Base-by-base conservation (phyloP, 2,113 vertebrate genomes). In the Pelecanoides urinatrix region DNA sequence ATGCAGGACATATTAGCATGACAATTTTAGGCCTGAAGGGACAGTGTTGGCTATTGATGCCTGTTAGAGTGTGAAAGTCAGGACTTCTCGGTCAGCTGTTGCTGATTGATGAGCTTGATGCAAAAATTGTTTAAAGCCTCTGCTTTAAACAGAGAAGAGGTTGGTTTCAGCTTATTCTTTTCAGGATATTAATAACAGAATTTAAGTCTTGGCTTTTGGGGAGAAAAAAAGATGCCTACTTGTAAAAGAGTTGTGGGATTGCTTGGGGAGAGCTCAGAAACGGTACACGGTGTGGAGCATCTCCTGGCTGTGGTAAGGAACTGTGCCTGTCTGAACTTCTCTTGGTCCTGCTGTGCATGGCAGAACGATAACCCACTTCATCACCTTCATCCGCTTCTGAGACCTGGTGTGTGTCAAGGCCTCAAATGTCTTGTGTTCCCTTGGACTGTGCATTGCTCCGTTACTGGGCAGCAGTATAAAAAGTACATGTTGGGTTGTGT, bases 11-110 rank as follows among this genome's bases (percentile, higher is more conserved):
- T 58, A 58, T n/a, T 7, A 65, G 59, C 3, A 29, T 93, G 94
- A 77, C 47, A 38, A 1, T 73, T 91, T 71, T 36, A 84, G 63
- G 95, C 94, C 96, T 75, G 91, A 52, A 70, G 96, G 92, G 79
- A 74, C 83, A 83, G 91, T 29, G 70, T 7, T 76, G 75, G 73
- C 81, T 52, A 20, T 70, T 36, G 87, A 58, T 90, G 88, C 29
- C 76, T 81, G 68, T 76, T 67, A 45, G 72, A 86, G 42, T 84
- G 76, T 88, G 81, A 81, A 75, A 85, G 90, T 52, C 93, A 93
- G 87, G 77, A 29, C 66, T 78, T 87, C 3, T 12, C 65, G 94
- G 93, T 95, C 93, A 93, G 77, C 90, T 68, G 2, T 56, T 29
- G 25, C 49, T 59, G 49, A 61, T 17, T 42, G 49, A 50, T 61